These are phyloP conservation scores for Noctilio leporinus DNA, from an alignment of 2,113 vertebrate genomes.

Conservation along the genomic window DNA sequence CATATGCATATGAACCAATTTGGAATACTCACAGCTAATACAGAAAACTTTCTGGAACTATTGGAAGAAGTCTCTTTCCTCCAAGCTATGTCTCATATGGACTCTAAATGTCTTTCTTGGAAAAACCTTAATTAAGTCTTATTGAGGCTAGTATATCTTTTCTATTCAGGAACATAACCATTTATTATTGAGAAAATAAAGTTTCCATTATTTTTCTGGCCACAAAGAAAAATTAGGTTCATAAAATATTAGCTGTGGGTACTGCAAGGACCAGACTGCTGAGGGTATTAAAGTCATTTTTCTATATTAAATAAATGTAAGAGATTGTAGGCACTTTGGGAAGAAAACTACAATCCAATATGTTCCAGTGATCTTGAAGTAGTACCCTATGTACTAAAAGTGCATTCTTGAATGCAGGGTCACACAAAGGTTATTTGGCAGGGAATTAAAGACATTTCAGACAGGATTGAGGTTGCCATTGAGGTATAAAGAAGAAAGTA, in stretches of 20 bases:
- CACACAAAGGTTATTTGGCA: background rate
- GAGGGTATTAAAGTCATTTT: slow-evolving; percentile 67
- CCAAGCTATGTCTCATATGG: background rate
- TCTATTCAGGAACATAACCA: background rate
- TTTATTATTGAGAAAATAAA: slow-evolving; percentile 18
- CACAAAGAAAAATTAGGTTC: slow-evolving; percentile 57
- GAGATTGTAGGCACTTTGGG: slow-evolving; percentile 16
- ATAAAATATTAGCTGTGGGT: slow-evolving; percentile 51
- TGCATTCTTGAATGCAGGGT: background rate
- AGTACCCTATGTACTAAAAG: background rate
- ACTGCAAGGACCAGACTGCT: slow-evolving; percentile 21
- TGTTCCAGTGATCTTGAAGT: background rate
- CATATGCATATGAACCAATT: background rate
- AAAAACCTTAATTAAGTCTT: slow-evolving; percentile 19
- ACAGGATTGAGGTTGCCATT: background rate
- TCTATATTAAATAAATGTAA: slow-evolving; percentile 52
- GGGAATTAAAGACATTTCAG: background rate
- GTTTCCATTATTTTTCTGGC: slow-evolving; percentile 34
- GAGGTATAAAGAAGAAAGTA: background rate
- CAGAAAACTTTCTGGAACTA: background rate
- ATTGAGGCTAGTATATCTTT: background rate
- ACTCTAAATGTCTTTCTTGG: slow-evolving; percentile 13
- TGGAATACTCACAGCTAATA: background rate
- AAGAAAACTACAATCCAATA: slow-evolving; percentile 27
- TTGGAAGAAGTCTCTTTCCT: background rate